Evolutionary conservation across 2,113 vertebrate species (phyloP).

Genomic region (Anolis carolinensis): DNA sequence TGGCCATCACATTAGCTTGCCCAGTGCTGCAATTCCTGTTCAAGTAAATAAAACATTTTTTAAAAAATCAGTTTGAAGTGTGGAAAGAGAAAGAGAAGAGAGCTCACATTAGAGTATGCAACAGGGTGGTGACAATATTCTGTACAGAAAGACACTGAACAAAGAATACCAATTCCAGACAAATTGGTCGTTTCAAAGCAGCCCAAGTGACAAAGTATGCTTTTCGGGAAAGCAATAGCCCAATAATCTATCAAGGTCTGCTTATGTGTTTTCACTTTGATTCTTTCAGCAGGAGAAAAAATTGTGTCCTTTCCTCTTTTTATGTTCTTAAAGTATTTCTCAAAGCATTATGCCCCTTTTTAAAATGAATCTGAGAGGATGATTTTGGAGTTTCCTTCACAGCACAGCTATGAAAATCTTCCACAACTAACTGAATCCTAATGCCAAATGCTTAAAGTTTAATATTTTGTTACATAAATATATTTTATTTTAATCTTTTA

Average conservation of each 20-base stretch:
- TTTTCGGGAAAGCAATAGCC: not conserved
- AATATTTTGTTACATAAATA: constrained; percentile 10
- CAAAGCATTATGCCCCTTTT: not conserved
- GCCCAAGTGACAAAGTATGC: not conserved
- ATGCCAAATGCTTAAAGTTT: not conserved
- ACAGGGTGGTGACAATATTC: not conserved
- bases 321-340: not conserved
- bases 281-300: not conserved
- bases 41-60: not conserved
- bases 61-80: not conserved
- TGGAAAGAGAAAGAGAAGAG: not conserved
- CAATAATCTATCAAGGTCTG: not conserved
- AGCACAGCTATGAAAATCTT: not conserved
- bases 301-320: not conserved
- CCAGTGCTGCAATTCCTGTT: not conserved
- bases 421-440: not conserved
- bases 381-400: not conserved
- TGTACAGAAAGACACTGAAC: not conserved
- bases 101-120: not conserved
- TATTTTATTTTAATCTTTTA: not conserved
- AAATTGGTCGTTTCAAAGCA: not conserved
- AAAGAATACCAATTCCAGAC: not conserved
- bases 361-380: not conserved
- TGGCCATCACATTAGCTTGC: not conserved
- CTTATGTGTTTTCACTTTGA: constrained; percentile 7